These are phyloP conservation scores for Tadarida brasiliensis DNA, from an alignment of 2,797 vertebrate genomes.

Conservation along the genomic window DNA sequence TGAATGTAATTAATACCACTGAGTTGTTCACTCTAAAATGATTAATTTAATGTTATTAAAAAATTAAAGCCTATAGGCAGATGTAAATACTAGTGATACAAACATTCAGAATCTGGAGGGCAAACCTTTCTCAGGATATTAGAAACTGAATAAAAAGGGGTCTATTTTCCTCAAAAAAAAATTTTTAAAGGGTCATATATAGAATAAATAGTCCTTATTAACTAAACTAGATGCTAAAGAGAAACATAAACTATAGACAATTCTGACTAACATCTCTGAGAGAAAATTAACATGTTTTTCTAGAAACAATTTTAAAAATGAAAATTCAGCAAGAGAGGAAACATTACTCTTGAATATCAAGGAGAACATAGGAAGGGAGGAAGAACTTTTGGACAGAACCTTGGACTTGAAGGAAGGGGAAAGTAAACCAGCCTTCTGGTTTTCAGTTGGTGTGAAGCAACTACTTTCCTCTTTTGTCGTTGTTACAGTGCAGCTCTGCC, in stretches of 20 bases:
- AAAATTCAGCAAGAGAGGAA: constrained; percentile 43
- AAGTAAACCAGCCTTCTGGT: not conserved
- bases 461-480: not conserved
- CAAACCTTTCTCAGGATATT: constrained; percentile 26
- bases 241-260: constrained; percentile 42
- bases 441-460: not conserved
- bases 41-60: constrained; percentile 7
- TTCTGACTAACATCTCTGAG: constrained; percentile 30
- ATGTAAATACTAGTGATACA: constrained; percentile 31
- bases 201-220: not conserved
- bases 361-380: constrained; percentile 3
- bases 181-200: not conserved
- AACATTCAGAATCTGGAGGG: constrained; percentile 17
- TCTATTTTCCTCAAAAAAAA: not conserved
- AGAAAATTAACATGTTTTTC: constrained; percentile 5
- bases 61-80: not conserved
- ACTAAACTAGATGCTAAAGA: constrained; percentile 5
- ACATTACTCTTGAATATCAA: constrained; percentile 34
- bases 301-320: constrained; percentile 27
- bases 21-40: constrained; percentile 29
- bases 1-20: not conserved
- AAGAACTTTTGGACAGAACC: constrained; percentile 30
- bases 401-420: constrained; percentile 28
- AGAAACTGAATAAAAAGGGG: constrained; percentile 1
- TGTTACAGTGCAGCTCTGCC: not conserved